A percentile compares a stretch with the other conserved stretches of the same genome.
Conservation (phyloP, 1,140 invertebrate species). For the Eueides isabella region DNA sequence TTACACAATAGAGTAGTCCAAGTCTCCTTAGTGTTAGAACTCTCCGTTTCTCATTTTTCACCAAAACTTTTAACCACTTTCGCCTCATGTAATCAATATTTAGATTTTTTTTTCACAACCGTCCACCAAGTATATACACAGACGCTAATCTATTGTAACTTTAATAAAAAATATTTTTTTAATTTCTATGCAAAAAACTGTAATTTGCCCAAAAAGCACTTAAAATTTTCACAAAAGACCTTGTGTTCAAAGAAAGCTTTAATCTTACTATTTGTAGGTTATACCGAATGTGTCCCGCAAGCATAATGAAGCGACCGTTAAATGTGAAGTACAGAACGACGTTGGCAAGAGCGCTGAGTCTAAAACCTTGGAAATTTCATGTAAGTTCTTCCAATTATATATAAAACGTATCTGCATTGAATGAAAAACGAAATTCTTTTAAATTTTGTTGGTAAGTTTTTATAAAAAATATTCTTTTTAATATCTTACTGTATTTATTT, state of each 20-base stretch:
- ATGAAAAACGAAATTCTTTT: background rate
- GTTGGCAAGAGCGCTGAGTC: slow-evolving; percentile 95
- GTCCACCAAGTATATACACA: too few relatives aligned
- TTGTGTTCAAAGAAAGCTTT: slow-evolving; percentile 16
- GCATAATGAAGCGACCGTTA: slow-evolving; percentile 93
- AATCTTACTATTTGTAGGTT: slow-evolving; percentile 66
- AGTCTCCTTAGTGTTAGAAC: too few relatives aligned
- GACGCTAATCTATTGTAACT: too few relatives aligned
- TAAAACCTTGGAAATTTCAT: slow-evolving; percentile 93
- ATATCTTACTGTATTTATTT: too few relatives aligned
- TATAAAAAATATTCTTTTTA: too few relatives aligned
- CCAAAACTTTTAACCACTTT: too few relatives aligned
- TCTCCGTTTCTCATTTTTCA: too few relatives aligned
- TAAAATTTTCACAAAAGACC: background rate
- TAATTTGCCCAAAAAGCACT: background rate
- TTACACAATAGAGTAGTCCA: too few relatives aligned
- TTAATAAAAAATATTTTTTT: background rate
- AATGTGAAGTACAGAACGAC: slow-evolving; percentile 96
- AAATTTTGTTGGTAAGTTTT: background rate
- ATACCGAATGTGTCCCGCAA: slow-evolving; percentile 92
- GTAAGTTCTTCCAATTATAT: slow-evolving; percentile 83
- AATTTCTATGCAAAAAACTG: background rate
- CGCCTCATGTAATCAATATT: too few relatives aligned
- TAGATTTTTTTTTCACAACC: too few relatives aligned
- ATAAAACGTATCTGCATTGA: background rate